Evolutionary conservation across 2,113 vertebrate genomes (phyloP), one percentile per base, ranked within the genome.

Genomic region (Leptosomus discolor): DNA sequence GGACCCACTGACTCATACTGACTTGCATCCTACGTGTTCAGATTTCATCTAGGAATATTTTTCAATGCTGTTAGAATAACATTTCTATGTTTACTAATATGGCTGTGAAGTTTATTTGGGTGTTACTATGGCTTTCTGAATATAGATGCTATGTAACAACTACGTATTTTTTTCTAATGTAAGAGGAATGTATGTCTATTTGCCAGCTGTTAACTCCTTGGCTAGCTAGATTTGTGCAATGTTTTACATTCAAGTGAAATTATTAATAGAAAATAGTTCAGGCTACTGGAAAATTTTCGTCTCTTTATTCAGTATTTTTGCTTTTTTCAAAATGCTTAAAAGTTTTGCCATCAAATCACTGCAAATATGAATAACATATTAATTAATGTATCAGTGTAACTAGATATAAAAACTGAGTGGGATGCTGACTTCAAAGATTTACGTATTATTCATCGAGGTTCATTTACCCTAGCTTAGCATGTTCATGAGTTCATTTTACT

Each of bases 91-190:
- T 68, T 68, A 46, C 54, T 68, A 87, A 41, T 73, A 61, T 4
- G 18, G 45, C 53, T 64, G 30, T 53, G 50, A 65, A 34, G 53
- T 34, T 41, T 64, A 67, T 80, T 64, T 57, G 48, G n/a, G 63
- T 92, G 90, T 69, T 96, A 79, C 88, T 92, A 77, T 8, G 77
- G 76, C n/a, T 96, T 92, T 97, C 82, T 63, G 86, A 95, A 88
- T 64, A 92, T 36, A 90, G 76, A 84, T 60, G 11, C 36, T 88
- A 27, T 68, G 58, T 71, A 82, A 61, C 45, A 75, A 57, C 67
- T 75, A 58, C 54, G 27, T 45, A 12, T 56, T 65, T 93, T 79
- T 91, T 50, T 65, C 36, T 36, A 11, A 10, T n/a, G 34, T 79
- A 71, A 89, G 20, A 79, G 50, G 27, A 87, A 61, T 48, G 37